Base-by-base conservation (phyloP, 2,888 invertebrate genomes). In the Galeruca laticollis region DNA sequence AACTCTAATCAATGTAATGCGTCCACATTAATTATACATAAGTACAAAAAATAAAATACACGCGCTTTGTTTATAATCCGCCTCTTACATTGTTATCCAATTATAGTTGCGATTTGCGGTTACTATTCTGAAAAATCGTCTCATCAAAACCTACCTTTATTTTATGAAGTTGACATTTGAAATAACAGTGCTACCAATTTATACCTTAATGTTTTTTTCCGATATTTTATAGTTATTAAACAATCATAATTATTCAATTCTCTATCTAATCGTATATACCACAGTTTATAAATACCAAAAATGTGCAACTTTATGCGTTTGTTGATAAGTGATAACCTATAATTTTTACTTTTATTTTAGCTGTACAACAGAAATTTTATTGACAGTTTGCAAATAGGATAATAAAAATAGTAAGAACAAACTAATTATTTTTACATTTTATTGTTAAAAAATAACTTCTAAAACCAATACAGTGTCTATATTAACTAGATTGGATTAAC, bases 401-500 rank as follows among this genome's bases (percentile, higher is more conserved):
- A 26, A 11, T 52, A 26, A 15, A n/a, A 40, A 4, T 20, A 51
- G 52, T 52, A 52, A 52, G 52, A 52, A 52, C 20, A 51, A 9
- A 51, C n/a, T 13, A 11, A 21, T 13, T 52, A 52, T n/a, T 10
- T 52, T 52, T 52, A 26, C 26, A 11, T 21, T 52, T 52, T 52
- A 52, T 26, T 52, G n/a, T 21, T 26, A 26, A 5, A 47, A 47
- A 47, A 18, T 47, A 47, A 47, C 9, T 47, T 15, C 8, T 26
- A 26, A 26, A 18, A 15, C 5, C 47, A 18, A 9, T 47, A 18
- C 47, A 47, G 15, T 47, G 6, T 47, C 3, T 18, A 18, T 47
- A 18, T 6, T 51, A 40, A 21, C 13, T 21, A 66, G 37, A 26
- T 67, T 35, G 80, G 80, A 70, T 71, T 72, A 47, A 81, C 73